Conservation (phyloP, 2,888 invertebrate species). For the Leptopilina syphax region DNA sequence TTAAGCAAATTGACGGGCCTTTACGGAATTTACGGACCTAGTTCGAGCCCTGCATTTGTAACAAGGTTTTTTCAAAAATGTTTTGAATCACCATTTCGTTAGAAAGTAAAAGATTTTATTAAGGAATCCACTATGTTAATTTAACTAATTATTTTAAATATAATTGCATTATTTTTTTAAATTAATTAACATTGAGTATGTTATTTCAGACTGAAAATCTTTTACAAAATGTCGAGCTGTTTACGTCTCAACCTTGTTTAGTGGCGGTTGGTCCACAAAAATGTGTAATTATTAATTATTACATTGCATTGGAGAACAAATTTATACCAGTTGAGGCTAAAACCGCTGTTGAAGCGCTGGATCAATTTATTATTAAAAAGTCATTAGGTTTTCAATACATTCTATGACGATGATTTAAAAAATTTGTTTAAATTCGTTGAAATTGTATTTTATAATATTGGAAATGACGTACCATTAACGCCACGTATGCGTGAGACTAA, state of each 20-base stretch:
- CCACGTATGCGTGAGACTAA: conserved; percentile 3
- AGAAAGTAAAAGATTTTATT: neutral
- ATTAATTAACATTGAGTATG: neutral
- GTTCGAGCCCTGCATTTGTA: too few species aligned
- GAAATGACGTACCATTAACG: conserved; percentile 5
- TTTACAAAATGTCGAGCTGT: conserved; percentile 14
- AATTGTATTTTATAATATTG: conserved; percentile 35
- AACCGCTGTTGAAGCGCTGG: conserved; percentile 34
- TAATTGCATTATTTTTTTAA: neutral
- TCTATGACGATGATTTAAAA: conserved; percentile 19
- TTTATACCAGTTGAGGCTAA: conserved; percentile 32
- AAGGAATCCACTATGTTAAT: neutral
- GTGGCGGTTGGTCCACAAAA: conserved; percentile 6
- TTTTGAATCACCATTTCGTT: neutral
- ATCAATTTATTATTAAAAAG: conserved; percentile 39
- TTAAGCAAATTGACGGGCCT: too few species aligned
- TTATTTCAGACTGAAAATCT: conserved; percentile 40
- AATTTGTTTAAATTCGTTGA: conserved; percentile 1
- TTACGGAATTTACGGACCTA: too few species aligned
- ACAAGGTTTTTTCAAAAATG: too few species aligned
- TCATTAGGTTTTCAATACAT: conserved; percentile 33
- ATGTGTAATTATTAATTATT: conserved; percentile 25
- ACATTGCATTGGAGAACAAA: neutral
- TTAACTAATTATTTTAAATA: neutral
- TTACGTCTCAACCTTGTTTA: conserved; percentile 35